phyloP scores from a whole-genome alignment of 2,113 vertebrate species.

The Heptranchias perlo region DNA sequence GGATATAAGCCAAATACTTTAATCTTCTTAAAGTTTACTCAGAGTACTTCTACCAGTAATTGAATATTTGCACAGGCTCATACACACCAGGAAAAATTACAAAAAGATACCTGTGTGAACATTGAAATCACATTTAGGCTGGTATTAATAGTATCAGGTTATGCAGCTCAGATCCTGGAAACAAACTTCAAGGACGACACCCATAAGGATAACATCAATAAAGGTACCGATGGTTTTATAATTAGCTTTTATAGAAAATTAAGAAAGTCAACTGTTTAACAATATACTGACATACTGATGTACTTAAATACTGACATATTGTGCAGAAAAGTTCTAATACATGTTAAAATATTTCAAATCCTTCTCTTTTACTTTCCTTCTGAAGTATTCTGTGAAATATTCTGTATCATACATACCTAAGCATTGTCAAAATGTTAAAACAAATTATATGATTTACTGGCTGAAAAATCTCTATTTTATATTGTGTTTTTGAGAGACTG shows the following conservation, averaged over 20 bases:
- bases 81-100: background rate
- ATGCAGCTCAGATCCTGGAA: background rate
- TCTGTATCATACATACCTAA: background rate
- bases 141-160: background rate
- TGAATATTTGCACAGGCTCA: background rate
- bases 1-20: background rate
- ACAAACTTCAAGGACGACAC: background rate
- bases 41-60: background rate
- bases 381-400: background rate
- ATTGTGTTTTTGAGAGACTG: background rate
- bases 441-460: background rate
- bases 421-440: background rate
- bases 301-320: background rate
- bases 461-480: background rate
- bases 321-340: background rate
- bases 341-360: background rate
- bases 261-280: background rate
- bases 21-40: conserved; percentile 26
- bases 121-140: background rate
- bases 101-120: background rate
- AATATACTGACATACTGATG: too few relatives aligned
- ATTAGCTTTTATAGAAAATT: background rate
- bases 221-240: background rate
- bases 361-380: background rate
- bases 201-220: background rate